Evolutionary conservation across 2,888 invertebrate species (phyloP).

Genomic region (Abrostola tripartita): DNA sequence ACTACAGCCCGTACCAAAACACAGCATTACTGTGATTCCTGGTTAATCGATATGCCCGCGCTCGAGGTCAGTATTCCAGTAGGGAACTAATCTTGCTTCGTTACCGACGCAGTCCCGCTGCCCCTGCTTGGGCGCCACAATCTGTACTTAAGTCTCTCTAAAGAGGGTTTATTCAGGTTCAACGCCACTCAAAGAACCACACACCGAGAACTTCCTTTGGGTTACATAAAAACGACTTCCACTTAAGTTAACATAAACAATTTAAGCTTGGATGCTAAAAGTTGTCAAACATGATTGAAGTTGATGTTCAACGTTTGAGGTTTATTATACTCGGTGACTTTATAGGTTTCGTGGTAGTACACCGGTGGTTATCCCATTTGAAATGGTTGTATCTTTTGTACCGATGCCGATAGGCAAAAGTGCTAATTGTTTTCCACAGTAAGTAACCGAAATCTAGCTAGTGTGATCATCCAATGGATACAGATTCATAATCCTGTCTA

Average conservation of each 20-base stretch:
- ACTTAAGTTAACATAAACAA: constrained; percentile 48
- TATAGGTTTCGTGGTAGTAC: not conserved
- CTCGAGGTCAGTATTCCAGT: constrained; percentile 22
- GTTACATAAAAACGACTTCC: constrained; percentile 52
- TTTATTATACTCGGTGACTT: not conserved
- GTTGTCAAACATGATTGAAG: constrained; percentile 45
- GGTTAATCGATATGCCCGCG: constrained; percentile 31
- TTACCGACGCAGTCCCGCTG: constrained; percentile 4
- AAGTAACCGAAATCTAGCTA: too few relatives aligned
- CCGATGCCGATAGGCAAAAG: not conserved
- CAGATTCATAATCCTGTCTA: too few relatives aligned
- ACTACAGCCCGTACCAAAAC: constrained; percentile 7
- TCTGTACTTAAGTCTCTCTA: constrained; percentile 51
- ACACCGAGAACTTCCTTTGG: constrained; percentile 34
- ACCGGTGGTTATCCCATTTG: not conserved
- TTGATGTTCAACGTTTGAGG: constrained; percentile 7
- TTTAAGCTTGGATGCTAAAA: constrained; percentile 44
- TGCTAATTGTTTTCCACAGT: too few relatives aligned
- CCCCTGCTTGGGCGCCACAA: constrained; percentile 30
- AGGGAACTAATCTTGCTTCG: constrained; percentile 38
- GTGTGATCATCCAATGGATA: too few relatives aligned
- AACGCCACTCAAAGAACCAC: constrained; percentile 36
- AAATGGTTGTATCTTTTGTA: not conserved
- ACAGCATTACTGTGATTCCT: constrained; percentile 14
- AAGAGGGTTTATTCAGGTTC: constrained; percentile 49